Evolutionary conservation across 2,888 invertebrate species (phyloP).

Genomic region (Elegia similella): DNA sequence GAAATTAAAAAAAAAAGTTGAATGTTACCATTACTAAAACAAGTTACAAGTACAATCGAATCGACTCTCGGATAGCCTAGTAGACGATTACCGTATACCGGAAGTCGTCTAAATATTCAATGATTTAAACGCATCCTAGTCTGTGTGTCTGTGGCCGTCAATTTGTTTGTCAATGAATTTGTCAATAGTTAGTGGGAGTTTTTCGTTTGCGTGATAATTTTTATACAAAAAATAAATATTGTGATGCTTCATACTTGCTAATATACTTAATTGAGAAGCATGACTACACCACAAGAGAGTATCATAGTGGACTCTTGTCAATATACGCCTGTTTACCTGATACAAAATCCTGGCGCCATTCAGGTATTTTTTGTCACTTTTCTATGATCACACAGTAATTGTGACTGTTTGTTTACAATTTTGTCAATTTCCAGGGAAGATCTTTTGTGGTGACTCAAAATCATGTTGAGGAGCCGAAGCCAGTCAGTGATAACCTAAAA

Average conservation of each 20-base stretch:
- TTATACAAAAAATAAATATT: slow-evolving; percentile 30
- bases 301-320: slow-evolving; percentile 68
- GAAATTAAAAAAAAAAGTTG: slow-evolving; percentile 17
- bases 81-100: not conserved
- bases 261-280: slow-evolving; percentile 39
- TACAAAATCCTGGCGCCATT: slow-evolving; percentile 65
- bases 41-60: not conserved
- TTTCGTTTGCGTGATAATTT: slow-evolving; percentile 17
- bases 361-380: slow-evolving; percentile 55
- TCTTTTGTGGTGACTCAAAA: slow-evolving; percentile 58
- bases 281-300: slow-evolving; percentile 63
- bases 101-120: not conserved
- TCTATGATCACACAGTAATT: slow-evolving; percentile 26
- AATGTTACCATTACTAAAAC: slow-evolving; percentile 14
- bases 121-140: slow-evolving; percentile 6
- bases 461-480: slow-evolving; percentile 48
- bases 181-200: slow-evolving; percentile 25
- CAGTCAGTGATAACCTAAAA: slow-evolving; percentile 70
- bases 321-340: slow-evolving; percentile 70
- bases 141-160: not conserved
- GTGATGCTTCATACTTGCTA: slow-evolving; percentile 37
- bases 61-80: not conserved
- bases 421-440: slow-evolving; percentile 52
- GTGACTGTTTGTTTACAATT: slow-evolving; percentile 22
- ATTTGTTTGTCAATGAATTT: slow-evolving; percentile 28